phyloP scores from a whole-genome alignment of 1,140 invertebrate species.

The Hormaphis cornu region DNA sequence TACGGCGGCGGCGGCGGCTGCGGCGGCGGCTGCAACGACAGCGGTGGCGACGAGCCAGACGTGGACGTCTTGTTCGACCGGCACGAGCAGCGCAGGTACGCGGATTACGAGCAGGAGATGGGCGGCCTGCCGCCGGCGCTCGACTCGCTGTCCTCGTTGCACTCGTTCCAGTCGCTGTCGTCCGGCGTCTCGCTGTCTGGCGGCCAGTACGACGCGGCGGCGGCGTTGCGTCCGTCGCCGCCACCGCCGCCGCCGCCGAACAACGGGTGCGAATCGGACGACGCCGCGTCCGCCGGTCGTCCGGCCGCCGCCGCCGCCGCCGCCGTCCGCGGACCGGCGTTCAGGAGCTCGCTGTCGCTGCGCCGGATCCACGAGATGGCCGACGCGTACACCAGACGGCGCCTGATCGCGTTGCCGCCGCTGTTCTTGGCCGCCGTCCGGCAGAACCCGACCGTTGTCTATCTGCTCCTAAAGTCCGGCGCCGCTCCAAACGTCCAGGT shows the following conservation, averaged over 20 bases:
- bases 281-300: conserved; percentile 33
- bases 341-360: conserved; percentile 39
- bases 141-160: neutral
- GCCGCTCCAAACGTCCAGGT: conserved; percentile 47
- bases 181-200: conserved; percentile 1
- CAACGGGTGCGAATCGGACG: conserved; percentile 19
- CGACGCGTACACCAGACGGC: conserved; percentile 44
- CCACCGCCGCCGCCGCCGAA: neutral
- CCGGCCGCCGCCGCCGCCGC: conserved; percentile 35
- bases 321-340: conserved; percentile 34
- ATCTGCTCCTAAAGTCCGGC: conserved; percentile 49
- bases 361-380: conserved; percentile 41
- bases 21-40: neutral
- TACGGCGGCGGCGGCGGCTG: conserved; percentile 21
- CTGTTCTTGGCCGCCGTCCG: conserved; percentile 48
- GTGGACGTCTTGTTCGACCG: conserved; percentile 42
- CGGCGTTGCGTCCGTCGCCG: neutral
- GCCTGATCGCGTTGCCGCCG: conserved; percentile 48
- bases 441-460: conserved; percentile 46
- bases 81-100: conserved; percentile 40
- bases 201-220: neutral
- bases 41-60: conserved; percentile 35
- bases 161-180: conserved; percentile 20
- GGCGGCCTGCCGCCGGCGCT: neutral
- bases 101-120: conserved; percentile 34